These are phyloP conservation scores for Xerus inauris DNA, from an alignment of 2,113 vertebrate genomes.

Conservation along the genomic window DNA sequence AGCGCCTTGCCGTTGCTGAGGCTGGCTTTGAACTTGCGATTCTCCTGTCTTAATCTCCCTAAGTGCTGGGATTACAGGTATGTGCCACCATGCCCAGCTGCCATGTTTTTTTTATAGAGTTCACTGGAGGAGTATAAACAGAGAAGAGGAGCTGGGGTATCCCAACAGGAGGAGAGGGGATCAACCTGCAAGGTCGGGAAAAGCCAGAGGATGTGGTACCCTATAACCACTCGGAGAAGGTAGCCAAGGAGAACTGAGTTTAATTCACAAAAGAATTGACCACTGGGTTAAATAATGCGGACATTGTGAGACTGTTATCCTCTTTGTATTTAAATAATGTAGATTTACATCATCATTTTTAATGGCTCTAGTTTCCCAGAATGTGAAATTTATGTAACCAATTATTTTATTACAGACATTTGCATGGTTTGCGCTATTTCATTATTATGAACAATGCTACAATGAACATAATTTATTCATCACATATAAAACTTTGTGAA, in stretches of 20 bases:
- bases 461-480: constrained; percentile 29
- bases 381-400: constrained; percentile 37
- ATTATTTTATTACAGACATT: constrained; percentile 26
- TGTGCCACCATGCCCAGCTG: too few relatives aligned
- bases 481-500: neutral
- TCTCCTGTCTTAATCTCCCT: too few relatives aligned
- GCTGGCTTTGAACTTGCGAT: too few relatives aligned
- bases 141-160: neutral
- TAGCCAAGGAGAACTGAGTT: neutral
- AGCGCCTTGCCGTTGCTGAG: too few relatives aligned
- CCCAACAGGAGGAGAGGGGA: neutral
- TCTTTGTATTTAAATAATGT: constrained; percentile 7
- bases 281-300: neutral
- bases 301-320: neutral
- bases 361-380: neutral
- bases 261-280: neutral
- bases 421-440: neutral
- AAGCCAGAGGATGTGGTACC: neutral
- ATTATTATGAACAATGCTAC: neutral
- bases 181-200: neutral
- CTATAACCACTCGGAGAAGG: neutral
- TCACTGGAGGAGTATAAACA: neutral
- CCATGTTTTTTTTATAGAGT: neutral
- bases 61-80: too few relatives aligned
- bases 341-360: neutral